Conservation (phyloP, 1,140 invertebrate genomes). For the Plutomurus gul region DNA sequence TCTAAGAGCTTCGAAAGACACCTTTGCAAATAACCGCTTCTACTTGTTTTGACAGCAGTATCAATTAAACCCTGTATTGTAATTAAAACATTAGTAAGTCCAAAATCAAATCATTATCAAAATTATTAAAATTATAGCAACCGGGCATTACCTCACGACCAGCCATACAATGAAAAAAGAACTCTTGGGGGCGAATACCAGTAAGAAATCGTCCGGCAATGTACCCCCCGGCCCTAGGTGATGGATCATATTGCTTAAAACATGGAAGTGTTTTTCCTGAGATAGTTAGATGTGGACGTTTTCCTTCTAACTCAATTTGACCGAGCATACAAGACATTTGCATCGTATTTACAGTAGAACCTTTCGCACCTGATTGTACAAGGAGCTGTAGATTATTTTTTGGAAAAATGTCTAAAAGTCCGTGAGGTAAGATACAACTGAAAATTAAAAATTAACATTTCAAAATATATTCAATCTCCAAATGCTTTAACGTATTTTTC, state of each 20-base stretch:
- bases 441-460: not conserved
- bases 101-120: not conserved
- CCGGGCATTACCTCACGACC: slow-evolving; percentile 79
- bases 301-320: slow-evolving; percentile 98
- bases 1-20: slow-evolving; percentile 98
- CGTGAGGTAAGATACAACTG: slow-evolving; percentile 72
- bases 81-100: not conserved
- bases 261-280: slow-evolving; percentile 91
- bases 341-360: slow-evolving; percentile 93
- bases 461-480: not conserved
- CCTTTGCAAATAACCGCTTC: slow-evolving; percentile 96
- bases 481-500: not conserved
- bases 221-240: slow-evolving; percentile 93
- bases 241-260: slow-evolving; percentile 86
- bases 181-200: slow-evolving; percentile 95
- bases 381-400: slow-evolving; percentile 95
- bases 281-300: slow-evolving; percentile 91
- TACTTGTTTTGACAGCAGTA: slow-evolving; percentile 84
- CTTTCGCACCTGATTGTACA: slow-evolving; percentile 98
- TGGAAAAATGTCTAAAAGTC: slow-evolving; percentile 85
- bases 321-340: slow-evolving; percentile 96
- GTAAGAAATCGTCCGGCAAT: slow-evolving; percentile 95
- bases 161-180: slow-evolving; percentile 99
- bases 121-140: not conserved
- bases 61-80: slow-evolving; percentile 66